Evolutionary conservation across 2,888 invertebrate species (phyloP), one percentile per base, ranked within the genome.

Genomic region (Ochropacha duplaris): DNA sequence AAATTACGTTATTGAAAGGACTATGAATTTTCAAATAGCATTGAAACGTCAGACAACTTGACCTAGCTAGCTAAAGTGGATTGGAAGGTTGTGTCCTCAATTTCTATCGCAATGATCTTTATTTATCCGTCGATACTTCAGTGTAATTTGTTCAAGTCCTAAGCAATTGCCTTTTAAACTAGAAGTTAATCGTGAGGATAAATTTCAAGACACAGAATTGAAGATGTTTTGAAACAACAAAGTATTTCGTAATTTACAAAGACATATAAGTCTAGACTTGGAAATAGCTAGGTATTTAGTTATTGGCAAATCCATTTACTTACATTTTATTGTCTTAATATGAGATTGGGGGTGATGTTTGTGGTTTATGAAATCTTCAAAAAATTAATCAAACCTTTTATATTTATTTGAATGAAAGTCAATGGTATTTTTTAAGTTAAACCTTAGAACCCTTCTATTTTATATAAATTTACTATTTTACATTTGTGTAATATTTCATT

Each of bases 11-110:
- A 9, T 36, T 5, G 34, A 34, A n/a, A n/a, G n/a, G n/a, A 9
- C 6, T n/a, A n/a, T 1, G 19, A 9, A 19, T 8, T 44, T 2
- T 19, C 1, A 6, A 0, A n/a, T 19, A 19, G 19, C 44, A 44
- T 44, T 44, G 44, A 44, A 44, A 44, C 44, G n/a, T 44, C 44
- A 16, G 44, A 44, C 44, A 44, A 19, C 44, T 44, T 44, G 19
- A 44, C 19, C 63, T 60, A 50, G 54, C 55, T 44, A 1, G 6
- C n/a, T 39, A 19, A 44, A 44, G 44, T 44, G 44, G 44, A 44
- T 44, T 19, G 44, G 6, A 44, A 44, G 39, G 19, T 19, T 19
- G 44, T 19, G 44, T 44, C 19, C 19, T 44, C 44, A 6, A 44
- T 44, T 9, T 19, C 44, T 9, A 44, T 44, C 44, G 19, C 19